Base-by-base conservation (phyloP, 2,888 invertebrate species). In the Brachyptera risi region DNA sequence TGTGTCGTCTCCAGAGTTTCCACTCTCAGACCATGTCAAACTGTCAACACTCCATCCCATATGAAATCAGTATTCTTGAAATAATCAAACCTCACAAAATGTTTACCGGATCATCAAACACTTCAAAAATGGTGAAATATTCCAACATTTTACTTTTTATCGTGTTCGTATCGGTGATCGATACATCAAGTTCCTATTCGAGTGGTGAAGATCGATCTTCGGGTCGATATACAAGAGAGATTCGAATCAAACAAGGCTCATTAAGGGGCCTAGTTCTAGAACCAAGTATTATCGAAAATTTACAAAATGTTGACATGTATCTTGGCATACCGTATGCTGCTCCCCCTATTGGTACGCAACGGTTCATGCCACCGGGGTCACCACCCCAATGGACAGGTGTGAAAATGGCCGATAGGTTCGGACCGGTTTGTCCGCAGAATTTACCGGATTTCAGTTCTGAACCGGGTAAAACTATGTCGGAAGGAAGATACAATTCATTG, bases 361-460 rank as follows among this genome's bases (percentile, higher is more conserved):
- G 93, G 61, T 93, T 93, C 74, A 90, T 92, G 84, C 92, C 92
- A 31, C 92, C 93, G 66, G 87, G 87, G 44, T 88, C 87, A 59
- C 91, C 93, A 0, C 83, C 88, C 57, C 87, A 88, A 0, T 93
- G 94, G 94, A 78, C 84, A 4, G 86, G 83, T 0, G 77, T 85
- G 1, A 83, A 83, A 71, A 81, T 83, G 74, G 87, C 87, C 3
- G 83, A 84, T 15, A 82, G 78, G 61, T 85, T 90, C 67, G 86
- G 85, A 4, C 88, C 92, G 0, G 94, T 93, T 2, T 96, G 95
- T 74, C 93, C 93, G 0, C 95, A 95, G 66, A 81, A 84, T 60
- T 86, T 90, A 72, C 87, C 84, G 56, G 90, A 90, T 56, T 51
- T 63, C 27, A 37, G 50, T 38, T 47, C 59, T 50, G 54, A 51